phyloP scores from a whole-genome alignment of 1,140 invertebrate genomes.

The Charaxes varanes region DNA sequence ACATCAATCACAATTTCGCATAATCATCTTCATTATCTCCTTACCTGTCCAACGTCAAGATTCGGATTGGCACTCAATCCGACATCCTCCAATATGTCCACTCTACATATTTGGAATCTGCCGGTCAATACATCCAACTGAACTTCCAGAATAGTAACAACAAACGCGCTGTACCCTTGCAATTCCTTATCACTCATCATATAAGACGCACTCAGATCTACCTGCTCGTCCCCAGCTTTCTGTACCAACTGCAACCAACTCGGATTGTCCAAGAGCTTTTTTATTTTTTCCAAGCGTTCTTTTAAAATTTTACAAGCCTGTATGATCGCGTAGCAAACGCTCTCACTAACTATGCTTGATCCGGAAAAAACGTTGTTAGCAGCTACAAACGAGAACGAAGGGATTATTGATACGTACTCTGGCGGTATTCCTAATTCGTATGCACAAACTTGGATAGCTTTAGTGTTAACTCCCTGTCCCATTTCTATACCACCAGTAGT shows the following conservation, averaged over 20 bases:
- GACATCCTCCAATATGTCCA: conserved; percentile 84
- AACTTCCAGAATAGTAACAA: conserved; percentile 77
- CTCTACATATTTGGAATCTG: conserved; percentile 77
- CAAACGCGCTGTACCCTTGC: conserved; percentile 76
- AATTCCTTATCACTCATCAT: conserved; percentile 69
- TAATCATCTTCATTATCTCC: neutral
- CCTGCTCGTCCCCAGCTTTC: conserved; percentile 72
- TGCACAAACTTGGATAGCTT: conserved; percentile 82
- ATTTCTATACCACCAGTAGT: conserved; percentile 87
- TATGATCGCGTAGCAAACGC: conserved; percentile 79
- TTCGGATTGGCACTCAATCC: conserved; percentile 81
- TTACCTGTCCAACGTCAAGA: conserved; percentile 87
- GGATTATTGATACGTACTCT: conserved; percentile 79
- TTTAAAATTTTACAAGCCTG: conserved; percentile 79
- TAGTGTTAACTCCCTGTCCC: conserved; percentile 86
- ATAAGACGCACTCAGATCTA: conserved; percentile 79
- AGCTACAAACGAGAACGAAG: conserved; percentile 77
- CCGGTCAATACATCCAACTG: conserved; percentile 84
- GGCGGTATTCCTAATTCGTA: conserved; percentile 83
- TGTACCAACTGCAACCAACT: conserved; percentile 80
- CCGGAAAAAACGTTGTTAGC: conserved; percentile 82
- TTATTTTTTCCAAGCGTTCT: conserved; percentile 78
- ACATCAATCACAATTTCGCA: neutral
- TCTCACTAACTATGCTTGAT: conserved; percentile 83
- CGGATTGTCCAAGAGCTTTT: conserved; percentile 73